Conservation (phyloP, 2,888 invertebrate species). For the Catocala nupta region DNA sequence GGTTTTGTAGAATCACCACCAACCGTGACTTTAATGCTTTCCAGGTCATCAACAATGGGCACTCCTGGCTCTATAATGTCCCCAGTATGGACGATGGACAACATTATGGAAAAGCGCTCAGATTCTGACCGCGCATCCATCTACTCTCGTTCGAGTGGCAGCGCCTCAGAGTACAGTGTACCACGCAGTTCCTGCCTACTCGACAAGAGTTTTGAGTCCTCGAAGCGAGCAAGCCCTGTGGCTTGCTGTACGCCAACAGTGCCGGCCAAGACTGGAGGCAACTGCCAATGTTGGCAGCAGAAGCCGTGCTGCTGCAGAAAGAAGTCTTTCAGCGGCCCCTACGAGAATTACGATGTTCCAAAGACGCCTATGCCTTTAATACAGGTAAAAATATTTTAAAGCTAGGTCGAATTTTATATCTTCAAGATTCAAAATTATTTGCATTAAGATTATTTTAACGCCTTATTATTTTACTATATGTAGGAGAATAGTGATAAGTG, state of each 20-base stretch:
- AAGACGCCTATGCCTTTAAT: slow-evolving; percentile 88
- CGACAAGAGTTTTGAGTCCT: slow-evolving; percentile 84
- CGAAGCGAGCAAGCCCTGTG: slow-evolving; percentile 77
- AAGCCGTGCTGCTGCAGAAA: slow-evolving; percentile 77
- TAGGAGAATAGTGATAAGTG: too few species aligned
- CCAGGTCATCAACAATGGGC: slow-evolving; percentile 88
- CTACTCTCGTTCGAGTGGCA: slow-evolving; percentile 89
- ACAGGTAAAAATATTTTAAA: slow-evolving; percentile 63
- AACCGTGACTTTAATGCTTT: not conserved
- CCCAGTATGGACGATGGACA: slow-evolving; percentile 88
- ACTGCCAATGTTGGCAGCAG: slow-evolving; percentile 80
- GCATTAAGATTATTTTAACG: too few species aligned
- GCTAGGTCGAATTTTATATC: too few species aligned
- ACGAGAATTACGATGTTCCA: slow-evolving; percentile 94
- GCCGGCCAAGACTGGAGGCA: slow-evolving; percentile 82
- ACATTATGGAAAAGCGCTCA: slow-evolving; percentile 80
- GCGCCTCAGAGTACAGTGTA: slow-evolving; percentile 89
- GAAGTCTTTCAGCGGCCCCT: slow-evolving; percentile 86
- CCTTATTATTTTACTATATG: too few species aligned
- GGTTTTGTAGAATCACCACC: not conserved
- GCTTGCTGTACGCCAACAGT: slow-evolving; percentile 87
- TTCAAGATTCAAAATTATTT: too few species aligned
- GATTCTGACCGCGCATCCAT: slow-evolving; percentile 89
- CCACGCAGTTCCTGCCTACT: slow-evolving; percentile 79
- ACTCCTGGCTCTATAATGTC: slow-evolving; percentile 84